phyloP scores from a whole-genome alignment of 2,888 invertebrate species.

The Shargacucullia verbasci region DNA sequence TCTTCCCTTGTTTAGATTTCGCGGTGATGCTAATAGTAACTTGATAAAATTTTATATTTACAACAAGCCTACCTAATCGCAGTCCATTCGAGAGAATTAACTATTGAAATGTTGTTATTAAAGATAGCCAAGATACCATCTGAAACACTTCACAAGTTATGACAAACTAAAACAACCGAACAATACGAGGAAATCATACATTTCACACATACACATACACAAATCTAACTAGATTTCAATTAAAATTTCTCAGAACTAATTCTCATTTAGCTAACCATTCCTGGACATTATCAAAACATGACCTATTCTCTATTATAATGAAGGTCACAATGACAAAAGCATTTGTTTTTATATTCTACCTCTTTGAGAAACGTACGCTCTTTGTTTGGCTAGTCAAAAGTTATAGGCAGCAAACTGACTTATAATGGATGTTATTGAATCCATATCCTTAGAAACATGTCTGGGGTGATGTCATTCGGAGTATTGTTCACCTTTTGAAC shows the following conservation, averaged over 20 bases:
- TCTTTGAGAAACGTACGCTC: conserved; percentile 45
- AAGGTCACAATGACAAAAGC: conserved; percentile 58
- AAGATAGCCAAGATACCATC: too few species aligned
- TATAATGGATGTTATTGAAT: conserved; percentile 60
- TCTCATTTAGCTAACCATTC: conserved; percentile 1
- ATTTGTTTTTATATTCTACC: conserved; percentile 60
- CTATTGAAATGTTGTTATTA: too few species aligned
- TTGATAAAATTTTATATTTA: too few species aligned
- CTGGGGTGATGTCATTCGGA: conserved; percentile 32
- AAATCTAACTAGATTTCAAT: background rate
- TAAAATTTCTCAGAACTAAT: conserved; percentile 9
- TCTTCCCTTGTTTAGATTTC: too few species aligned
- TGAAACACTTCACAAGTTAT: too few species aligned
- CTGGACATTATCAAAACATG: conserved; percentile 48
- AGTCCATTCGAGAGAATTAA: too few species aligned
- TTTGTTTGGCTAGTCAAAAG: conserved; percentile 47
- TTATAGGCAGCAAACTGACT: conserved; percentile 34
- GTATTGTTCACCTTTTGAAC: conserved; percentile 29
- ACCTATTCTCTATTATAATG: conserved; percentile 54
- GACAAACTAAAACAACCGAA: too few species aligned
- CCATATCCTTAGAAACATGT: conserved; percentile 48
- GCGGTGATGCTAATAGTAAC: too few species aligned
- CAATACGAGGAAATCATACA: background rate
- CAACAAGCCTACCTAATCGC: too few species aligned
- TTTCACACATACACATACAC: background rate